phyloP scores from a whole-genome alignment of 2,113 vertebrate genomes.

The Xyrauchen texanus region DNA sequence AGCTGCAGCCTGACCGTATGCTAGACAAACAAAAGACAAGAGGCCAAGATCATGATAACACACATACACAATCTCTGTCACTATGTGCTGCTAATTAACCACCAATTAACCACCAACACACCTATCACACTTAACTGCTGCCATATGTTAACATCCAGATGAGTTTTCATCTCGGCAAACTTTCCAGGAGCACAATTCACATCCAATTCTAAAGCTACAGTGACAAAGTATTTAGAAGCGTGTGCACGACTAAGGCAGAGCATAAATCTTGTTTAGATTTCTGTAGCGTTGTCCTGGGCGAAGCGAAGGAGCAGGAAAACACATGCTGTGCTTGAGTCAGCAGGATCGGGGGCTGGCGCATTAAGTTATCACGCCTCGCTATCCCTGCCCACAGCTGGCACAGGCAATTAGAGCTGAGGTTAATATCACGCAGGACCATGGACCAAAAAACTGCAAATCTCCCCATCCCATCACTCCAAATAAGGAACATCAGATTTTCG shows the following conservation, averaged over 20 bases:
- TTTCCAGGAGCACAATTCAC: slow-evolving; percentile 15
- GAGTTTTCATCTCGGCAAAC: slow-evolving; percentile 38
- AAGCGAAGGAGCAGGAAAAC: slow-evolving; percentile 9
- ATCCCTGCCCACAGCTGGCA: slow-evolving; percentile 46
- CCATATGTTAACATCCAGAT: slow-evolving; percentile 44
- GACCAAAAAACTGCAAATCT: slow-evolving; percentile 36
- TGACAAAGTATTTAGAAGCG: slow-evolving; percentile 36
- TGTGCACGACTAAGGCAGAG: neutral
- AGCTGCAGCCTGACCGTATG: slow-evolving; percentile 48
- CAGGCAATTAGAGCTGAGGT: slow-evolving; percentile 52
- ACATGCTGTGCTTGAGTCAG: slow-evolving; percentile 45
- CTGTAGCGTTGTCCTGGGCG: slow-evolving; percentile 6
- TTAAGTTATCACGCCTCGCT: slow-evolving; percentile 47
- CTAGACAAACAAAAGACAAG: slow-evolving; percentile 50
- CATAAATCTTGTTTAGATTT: slow-evolving; percentile 36
- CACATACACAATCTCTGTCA: neutral
- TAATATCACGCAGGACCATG: slow-evolving; percentile 26
- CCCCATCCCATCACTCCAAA: slow-evolving; percentile 25
- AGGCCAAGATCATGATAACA: slow-evolving; percentile 36
- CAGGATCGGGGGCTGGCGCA: slow-evolving; percentile 34
- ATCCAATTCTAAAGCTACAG: slow-evolving; percentile 8
- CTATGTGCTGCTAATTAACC: slow-evolving; percentile 35
- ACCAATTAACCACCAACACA: slow-evolving; percentile 41
- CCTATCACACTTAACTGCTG: slow-evolving; percentile 21
- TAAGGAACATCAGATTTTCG: neutral